Percentiles rank a stretch among this genome's conserved stretches.
Conservation (phyloP, 2,113 vertebrate species). For the Microtus oregoni region DNA sequence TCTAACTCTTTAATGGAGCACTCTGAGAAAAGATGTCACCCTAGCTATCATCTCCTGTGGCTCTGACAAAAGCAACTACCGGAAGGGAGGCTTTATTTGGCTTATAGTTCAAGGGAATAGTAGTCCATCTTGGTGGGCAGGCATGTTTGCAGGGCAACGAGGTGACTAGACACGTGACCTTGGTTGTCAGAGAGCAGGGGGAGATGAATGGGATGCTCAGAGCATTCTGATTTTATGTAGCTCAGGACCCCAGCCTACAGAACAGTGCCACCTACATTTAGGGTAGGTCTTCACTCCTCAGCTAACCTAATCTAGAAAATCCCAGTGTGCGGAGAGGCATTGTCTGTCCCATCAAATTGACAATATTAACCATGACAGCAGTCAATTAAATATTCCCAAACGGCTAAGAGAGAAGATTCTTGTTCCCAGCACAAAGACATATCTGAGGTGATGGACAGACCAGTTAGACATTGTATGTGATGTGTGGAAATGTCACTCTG, state of each 20-base stretch:
- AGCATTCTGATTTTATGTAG: neutral
- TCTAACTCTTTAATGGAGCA: neutral
- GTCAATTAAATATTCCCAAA: neutral
- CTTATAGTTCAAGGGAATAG: neutral
- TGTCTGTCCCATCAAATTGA: neutral
- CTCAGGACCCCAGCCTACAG: neutral
- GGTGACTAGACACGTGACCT: too few species aligned
- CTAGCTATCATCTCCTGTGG: neutral
- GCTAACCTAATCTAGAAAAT: neutral
- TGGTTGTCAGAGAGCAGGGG: neutral
- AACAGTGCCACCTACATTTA: too few species aligned
- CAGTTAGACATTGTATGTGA: neutral
- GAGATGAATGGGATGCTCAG: neutral
- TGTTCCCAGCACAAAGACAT: neutral
- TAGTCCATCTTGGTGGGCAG: neutral
- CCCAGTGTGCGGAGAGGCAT: neutral
- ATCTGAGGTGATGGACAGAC: neutral
- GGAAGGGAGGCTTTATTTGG: neutral
- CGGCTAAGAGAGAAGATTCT: neutral
- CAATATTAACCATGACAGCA: neutral
- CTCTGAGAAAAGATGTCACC: neutral
- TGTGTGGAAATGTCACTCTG: neutral
- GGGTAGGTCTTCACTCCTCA: neutral
- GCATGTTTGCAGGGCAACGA: neutral
- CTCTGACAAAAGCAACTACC: neutral